Percentiles rank a stretch among this genome's conserved stretches.
Evolutionary conservation across 2,113 vertebrate species (phyloP).

Genomic region (Tragelaphus scriptus): DNA sequence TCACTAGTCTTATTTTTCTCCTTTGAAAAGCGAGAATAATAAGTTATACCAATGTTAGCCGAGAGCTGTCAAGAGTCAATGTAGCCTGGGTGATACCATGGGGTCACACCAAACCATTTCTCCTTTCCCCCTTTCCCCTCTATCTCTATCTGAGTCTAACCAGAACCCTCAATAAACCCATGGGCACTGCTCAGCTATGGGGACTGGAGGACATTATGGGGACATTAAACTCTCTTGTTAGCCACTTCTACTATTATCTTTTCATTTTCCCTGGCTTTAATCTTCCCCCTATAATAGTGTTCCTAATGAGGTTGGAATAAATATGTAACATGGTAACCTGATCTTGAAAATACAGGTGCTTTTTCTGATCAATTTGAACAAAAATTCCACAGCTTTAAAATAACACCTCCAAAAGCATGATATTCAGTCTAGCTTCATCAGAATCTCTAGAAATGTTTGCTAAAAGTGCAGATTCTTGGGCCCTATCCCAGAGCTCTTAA

Average conservation of each 20-base stretch:
- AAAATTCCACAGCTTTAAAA: not conserved
- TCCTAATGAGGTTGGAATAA: not conserved
- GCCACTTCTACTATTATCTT: not conserved
- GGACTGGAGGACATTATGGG: not conserved
- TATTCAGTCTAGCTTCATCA: not conserved
- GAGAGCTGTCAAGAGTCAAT: not conserved
- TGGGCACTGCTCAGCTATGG: fast-evolving
- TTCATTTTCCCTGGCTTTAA: not conserved
- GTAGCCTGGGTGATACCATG: fast-evolving
- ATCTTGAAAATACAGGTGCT: not conserved
- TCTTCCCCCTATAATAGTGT: too few species aligned
- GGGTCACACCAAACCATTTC: not conserved
- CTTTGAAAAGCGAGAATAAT: not conserved
- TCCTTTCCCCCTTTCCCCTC: not conserved
- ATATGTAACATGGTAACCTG: not conserved
- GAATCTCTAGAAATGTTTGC: not conserved
- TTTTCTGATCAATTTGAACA: not conserved
- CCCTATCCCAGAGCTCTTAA: not conserved
- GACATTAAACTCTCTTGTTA: not conserved
- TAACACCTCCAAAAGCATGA: not conserved
- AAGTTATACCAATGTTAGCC: not conserved
- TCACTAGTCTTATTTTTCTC: not conserved
- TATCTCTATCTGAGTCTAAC: not conserved
- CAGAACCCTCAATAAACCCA: fast-evolving
- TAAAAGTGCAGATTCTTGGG: not conserved